phyloP scores from a whole-genome alignment of 2,888 invertebrate genomes.

The Timandra comae region DNA sequence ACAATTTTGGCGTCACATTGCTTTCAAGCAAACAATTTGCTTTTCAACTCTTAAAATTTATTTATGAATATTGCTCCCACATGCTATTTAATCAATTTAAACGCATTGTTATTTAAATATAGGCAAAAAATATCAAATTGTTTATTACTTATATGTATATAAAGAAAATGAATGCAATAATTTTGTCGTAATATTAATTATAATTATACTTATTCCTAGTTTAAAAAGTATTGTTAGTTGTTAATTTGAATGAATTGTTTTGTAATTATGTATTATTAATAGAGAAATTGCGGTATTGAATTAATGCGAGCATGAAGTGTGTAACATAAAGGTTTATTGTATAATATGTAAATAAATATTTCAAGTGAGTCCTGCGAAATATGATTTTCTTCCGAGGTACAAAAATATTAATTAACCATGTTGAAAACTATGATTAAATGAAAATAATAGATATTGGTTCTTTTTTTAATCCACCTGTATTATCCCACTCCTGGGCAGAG shows the following conservation, averaged over 20 bases:
- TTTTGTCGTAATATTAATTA: conserved; percentile 63
- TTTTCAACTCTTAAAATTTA: conserved; percentile 7
- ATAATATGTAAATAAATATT: conserved; percentile 72
- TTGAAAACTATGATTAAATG: conserved; percentile 74
- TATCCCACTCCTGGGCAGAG: too few species aligned
- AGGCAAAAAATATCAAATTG: conserved; percentile 33
- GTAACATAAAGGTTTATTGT: conserved; percentile 66
- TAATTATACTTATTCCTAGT: conserved; percentile 50
- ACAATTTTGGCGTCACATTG: conserved; percentile 41
- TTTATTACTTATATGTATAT: conserved; percentile 49
- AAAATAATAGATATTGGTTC: conserved; percentile 52
- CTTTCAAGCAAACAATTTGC: conserved; percentile 15
- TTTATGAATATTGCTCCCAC: not conserved
- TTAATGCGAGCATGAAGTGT: conserved; percentile 41
- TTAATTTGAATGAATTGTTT: conserved; percentile 40
- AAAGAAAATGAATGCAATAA: conserved; percentile 59
- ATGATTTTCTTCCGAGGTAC: conserved; percentile 76
- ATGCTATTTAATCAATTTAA: conserved; percentile 17
- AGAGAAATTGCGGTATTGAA: conserved; percentile 52
- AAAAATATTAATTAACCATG: conserved; percentile 73
- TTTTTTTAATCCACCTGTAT: conserved; percentile 25
- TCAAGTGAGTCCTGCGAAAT: conserved; percentile 71
- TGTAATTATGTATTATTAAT: conserved; percentile 51
- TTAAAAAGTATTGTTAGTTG: conserved; percentile 57
- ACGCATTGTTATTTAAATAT: conserved; percentile 36